phyloP scores from a whole-genome alignment of 2,113 vertebrate species.

The Aramus guarauna region DNA sequence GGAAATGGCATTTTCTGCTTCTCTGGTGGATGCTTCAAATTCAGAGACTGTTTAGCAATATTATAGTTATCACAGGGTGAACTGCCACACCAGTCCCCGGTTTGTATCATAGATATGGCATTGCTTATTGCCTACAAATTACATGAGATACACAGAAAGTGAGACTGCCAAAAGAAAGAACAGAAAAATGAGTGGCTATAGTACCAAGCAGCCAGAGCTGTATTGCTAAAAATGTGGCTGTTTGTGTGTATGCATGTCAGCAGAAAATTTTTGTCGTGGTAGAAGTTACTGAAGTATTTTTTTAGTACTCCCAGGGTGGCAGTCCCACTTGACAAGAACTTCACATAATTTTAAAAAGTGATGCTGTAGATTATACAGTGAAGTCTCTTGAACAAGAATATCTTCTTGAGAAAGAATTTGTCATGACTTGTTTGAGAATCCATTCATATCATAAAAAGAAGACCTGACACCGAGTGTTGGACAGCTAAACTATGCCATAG shows the following conservation, averaged over 20 bases:
- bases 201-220: not conserved
- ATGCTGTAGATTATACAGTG: not conserved
- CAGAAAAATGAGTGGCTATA: not conserved
- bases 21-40: constrained; percentile 36
- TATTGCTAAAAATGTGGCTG: not conserved
- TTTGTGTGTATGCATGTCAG: not conserved
- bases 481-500: not conserved
- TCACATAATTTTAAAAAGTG: not conserved
- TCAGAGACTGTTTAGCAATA: not conserved
- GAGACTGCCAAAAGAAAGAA: not conserved
- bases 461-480: not conserved
- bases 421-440: not conserved
- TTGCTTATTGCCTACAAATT: not conserved
- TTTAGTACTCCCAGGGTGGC: not conserved
- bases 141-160: not conserved
- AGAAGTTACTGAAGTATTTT: not conserved
- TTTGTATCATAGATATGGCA: accelerated
- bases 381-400: not conserved
- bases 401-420: not conserved
- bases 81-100: not conserved
- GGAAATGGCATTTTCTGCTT: constrained; percentile 33
- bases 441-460: not conserved
- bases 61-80: not conserved
- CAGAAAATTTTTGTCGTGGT: not conserved
- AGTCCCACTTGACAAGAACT: not conserved